Evolutionary conservation across 2,113 vertebrate species (phyloP).

Genomic region (Otocyon megalotis): DNA sequence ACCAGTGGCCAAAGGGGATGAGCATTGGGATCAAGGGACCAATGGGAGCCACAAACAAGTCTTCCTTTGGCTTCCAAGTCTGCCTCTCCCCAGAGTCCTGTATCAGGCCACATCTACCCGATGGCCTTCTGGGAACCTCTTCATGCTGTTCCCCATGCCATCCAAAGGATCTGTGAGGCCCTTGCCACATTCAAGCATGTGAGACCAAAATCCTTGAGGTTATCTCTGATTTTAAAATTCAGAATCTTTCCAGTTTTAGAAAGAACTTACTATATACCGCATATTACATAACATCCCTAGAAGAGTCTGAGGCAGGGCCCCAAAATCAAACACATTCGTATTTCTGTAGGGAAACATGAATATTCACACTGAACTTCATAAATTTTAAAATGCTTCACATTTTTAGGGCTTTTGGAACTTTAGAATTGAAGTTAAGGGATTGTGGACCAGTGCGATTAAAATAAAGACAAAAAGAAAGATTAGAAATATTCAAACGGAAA

Average conservation of each 20-base stretch:
- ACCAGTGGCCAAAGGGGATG: neutral
- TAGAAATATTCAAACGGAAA: conserved; percentile 44
- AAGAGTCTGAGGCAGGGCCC: neutral
- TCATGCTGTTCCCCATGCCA: neutral
- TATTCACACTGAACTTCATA: conserved; percentile 35
- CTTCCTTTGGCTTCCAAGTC: neutral
- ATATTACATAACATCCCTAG: neutral
- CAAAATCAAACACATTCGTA: conserved; percentile 23
- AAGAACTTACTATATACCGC: neutral
- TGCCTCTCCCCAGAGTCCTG: neutral
- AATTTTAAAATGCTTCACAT: conserved; percentile 37
- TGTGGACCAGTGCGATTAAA: conserved; percentile 18
- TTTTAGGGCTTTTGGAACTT: conserved; percentile 65
- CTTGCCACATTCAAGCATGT: neutral
- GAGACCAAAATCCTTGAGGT: neutral
- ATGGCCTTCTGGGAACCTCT: neutral
- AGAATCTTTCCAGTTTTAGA: conserved; percentile 33
- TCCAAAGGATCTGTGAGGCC: neutral
- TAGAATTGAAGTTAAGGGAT: conserved; percentile 38
- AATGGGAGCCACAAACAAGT: neutral
- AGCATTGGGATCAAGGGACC: neutral
- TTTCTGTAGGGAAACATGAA: conserved; percentile 47
- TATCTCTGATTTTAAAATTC: conserved; percentile 9
- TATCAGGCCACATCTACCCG: neutral
- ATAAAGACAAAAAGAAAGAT: conserved; percentile 53